These are phyloP conservation scores for Calephelis virginiensis DNA, from an alignment of 1,140 invertebrate species.

Conservation along the genomic window DNA sequence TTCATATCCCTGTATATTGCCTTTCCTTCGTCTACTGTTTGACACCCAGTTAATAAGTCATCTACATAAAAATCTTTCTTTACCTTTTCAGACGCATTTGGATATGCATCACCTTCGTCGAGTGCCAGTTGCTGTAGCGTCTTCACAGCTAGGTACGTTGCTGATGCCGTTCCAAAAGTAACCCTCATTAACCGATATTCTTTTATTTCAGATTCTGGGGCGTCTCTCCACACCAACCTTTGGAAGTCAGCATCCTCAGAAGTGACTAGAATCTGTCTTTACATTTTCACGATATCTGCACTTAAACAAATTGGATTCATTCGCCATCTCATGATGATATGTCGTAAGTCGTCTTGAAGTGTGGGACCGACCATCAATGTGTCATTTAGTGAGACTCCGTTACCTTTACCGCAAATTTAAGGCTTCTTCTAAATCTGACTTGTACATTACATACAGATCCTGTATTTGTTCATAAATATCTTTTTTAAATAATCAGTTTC, in stretches of 20 bases:
- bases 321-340: too few species aligned
- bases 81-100: neutral
- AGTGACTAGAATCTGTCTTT: too few species aligned
- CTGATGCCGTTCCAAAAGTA: neutral
- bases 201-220: constrained; percentile 18
- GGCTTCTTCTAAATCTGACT: too few species aligned
- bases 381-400: too few species aligned
- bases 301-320: too few species aligned
- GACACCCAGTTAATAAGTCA: neutral
- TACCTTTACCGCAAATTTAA: too few species aligned
- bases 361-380: too few species aligned
- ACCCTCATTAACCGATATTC: constrained; percentile 1
- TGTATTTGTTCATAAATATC: too few species aligned
- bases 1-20: neutral
- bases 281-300: too few species aligned
- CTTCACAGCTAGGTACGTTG: constrained; percentile 1
- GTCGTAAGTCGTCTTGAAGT: too few species aligned
- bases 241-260: constrained; percentile 42
- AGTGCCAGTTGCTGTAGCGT: neutral
- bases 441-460: too few species aligned
- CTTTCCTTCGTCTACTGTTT: neutral
- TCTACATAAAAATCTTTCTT: constrained; percentile 1
- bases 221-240: constrained; percentile 43
- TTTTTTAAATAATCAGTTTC: too few species aligned
- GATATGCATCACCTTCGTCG: neutral